A percentile compares a stretch with the other conserved stretches of the same genome.
These are phyloP conservation scores for Drosophila greeni DNA, from an alignment of 2,888 invertebrate genomes.

Conservation along the genomic window DNA sequence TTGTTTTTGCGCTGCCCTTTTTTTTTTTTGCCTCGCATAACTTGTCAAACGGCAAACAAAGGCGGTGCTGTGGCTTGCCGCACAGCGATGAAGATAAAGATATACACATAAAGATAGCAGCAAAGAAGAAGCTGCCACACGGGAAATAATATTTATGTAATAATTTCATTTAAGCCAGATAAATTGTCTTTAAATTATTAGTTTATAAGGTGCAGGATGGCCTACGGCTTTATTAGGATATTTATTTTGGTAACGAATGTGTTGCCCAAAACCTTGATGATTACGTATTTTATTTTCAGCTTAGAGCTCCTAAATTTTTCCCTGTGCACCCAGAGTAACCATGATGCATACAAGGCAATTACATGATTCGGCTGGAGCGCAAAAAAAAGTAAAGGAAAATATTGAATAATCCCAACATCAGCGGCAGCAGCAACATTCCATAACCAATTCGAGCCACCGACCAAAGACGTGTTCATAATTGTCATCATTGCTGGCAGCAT, in stretches of 20 bases:
- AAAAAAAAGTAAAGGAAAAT: slow-evolving; percentile 34
- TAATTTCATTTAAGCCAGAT: too few species aligned
- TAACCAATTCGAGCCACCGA: slow-evolving; percentile 24
- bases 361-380: slow-evolving; percentile 56
- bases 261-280: too few species aligned
- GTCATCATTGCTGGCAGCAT: slow-evolving; percentile 28
- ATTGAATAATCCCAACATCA: slow-evolving; percentile 63
- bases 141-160: not conserved
- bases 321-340: slow-evolving; percentile 8
- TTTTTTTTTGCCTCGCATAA: slow-evolving; percentile 50
- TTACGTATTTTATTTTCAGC: too few species aligned
- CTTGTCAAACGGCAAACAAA: slow-evolving; percentile 69
- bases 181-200: too few species aligned
- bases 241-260: too few species aligned
- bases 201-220: not conserved
- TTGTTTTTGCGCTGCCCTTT: slow-evolving; percentile 35
- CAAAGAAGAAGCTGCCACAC: slow-evolving; percentile 29
- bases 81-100: slow-evolving; percentile 43
- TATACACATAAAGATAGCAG: slow-evolving; percentile 53
- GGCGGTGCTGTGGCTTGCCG: slow-evolving; percentile 39
- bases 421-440: slow-evolving; percentile 47
- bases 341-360: slow-evolving; percentile 54
- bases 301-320: not conserved
- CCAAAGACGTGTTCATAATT: slow-evolving; percentile 56
- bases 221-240: not conserved